Base-by-base conservation (phyloP, 2,888 invertebrate species). In the Rhagonycha lutea region DNA sequence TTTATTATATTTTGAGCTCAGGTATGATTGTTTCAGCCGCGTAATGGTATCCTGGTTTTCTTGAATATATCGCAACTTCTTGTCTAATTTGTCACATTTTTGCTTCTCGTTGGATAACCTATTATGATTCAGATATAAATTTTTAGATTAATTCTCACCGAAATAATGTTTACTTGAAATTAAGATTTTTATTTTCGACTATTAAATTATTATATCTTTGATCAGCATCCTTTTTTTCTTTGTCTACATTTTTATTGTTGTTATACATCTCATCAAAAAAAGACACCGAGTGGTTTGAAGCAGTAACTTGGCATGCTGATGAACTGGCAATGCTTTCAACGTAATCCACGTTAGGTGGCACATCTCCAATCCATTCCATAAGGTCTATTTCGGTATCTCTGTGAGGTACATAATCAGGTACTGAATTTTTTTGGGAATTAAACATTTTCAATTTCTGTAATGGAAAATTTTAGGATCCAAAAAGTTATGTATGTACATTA, bases 1-100 rank as follows among this genome's bases (percentile, higher is more conserved):
- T 80, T 86, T 84, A 61, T 86, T 85, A 69, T 85, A 85, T 78
- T 85, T 86, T 83, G 85, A 82, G 71, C 81, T 84, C 28, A 86
- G 80, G 73, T 86, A 86, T 4, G 85, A 84, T 76, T 86, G 83
- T 74, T 84, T 85, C 24, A 86, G 72, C 70, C 83, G 82, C 72
- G 84, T 84, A 69, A 86, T 85, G 10, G 86, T 82, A 65, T 83
- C 83, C 68, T 86, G 84, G 70, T 86, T 85, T 63, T 85, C 85
- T 77, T 85, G 84, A 14, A 86, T 84, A 75, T 84, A 86, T 69
- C 85, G 82, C 1, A 86, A 79, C 71, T 86, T 85, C 67, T 83
- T 83, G 70, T 85, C 84, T 60, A 83, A 78, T 74, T 85, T 85
- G 4, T 77, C 73, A 23, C 82, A 81, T 79, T 80, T 83, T 12